A percentile compares a stretch with the other conserved stretches of the same genome.
Conservation (phyloP, 1,140 invertebrate species). For the Eumeta japonica region DNA sequence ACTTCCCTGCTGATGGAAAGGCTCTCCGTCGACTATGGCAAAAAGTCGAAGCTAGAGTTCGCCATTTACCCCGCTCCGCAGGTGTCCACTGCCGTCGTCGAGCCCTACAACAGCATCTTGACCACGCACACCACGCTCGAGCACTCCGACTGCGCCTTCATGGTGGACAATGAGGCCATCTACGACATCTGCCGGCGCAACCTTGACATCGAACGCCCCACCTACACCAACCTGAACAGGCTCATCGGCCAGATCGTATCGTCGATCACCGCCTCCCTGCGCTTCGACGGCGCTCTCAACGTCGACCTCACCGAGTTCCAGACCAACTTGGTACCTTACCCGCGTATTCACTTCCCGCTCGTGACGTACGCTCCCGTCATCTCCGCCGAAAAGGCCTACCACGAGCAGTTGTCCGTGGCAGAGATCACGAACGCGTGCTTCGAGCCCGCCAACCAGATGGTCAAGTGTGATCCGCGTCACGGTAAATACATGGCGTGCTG, state of each 20-base stretch:
- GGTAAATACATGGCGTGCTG: constrained; percentile 91
- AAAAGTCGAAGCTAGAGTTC: constrained; percentile 89
- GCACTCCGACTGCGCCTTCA: constrained; percentile 85
- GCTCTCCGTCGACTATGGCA: constrained; percentile 84
- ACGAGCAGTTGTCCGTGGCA: constrained; percentile 77
- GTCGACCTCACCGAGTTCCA: constrained; percentile 90
- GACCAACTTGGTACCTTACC: constrained; percentile 84
- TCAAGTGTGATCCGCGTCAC: constrained; percentile 87
- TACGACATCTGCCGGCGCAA: constrained; percentile 90
- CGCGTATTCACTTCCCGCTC: constrained; percentile 80
- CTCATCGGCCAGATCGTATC: constrained; percentile 85
- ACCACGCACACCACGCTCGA: constrained; percentile 83
- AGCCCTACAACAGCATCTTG: constrained; percentile 87
- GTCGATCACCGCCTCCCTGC: constrained; percentile 82
- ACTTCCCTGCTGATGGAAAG: constrained; percentile 87
- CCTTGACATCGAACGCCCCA: constrained; percentile 82
- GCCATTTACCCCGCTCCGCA: constrained; percentile 89
- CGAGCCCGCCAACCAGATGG: constrained; percentile 88
- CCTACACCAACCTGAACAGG: constrained; percentile 77
- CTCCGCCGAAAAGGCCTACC: constrained; percentile 83
- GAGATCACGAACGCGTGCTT: constrained; percentile 91
- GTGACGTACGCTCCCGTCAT: constrained; percentile 85
- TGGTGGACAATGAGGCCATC: constrained; percentile 83
- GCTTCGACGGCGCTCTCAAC: constrained; percentile 87
- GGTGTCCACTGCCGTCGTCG: constrained; percentile 84